Conservation (phyloP, 64 coral and sea anemone genomes). For the Catalaphyllia jardinei region DNA sequence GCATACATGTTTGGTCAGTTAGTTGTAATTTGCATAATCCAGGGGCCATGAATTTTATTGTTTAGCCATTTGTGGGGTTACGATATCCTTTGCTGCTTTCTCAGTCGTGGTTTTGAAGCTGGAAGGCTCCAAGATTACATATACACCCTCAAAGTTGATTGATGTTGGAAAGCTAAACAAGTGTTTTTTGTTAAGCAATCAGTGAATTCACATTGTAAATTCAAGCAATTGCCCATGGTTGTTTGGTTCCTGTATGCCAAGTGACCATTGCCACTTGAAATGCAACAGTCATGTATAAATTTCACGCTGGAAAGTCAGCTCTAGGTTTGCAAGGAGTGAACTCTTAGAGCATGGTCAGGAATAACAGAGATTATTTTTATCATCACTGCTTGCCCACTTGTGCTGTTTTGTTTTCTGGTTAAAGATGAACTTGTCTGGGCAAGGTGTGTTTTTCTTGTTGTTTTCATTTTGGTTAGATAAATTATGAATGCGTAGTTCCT, state of each 20-base stretch:
- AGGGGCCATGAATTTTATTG: not conserved
- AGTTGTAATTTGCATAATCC: constrained; percentile 23
- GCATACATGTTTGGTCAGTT: not conserved
- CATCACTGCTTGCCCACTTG: constrained; percentile 2
- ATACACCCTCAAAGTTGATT: not conserved
- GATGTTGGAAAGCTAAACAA: not conserved
- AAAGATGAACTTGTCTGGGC: not conserved
- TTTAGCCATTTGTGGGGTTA: not conserved
- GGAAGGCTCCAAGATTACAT: not conserved
- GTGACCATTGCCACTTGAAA: not conserved
- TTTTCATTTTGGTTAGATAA: not conserved
- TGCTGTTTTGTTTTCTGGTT: not conserved
- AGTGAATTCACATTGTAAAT: not conserved
- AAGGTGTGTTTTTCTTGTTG: constrained; percentile 15
- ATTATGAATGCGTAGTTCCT: constrained; percentile 27
- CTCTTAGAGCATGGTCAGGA: not conserved
- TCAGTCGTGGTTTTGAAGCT: not conserved
- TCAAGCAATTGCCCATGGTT: not conserved
- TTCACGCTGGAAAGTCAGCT: not conserved
- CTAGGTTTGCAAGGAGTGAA: not conserved
- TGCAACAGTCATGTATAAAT: not conserved
- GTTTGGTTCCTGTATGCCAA: not conserved
- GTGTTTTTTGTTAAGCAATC: not conserved
- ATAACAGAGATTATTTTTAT: not conserved
- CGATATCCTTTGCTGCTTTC: not conserved